Evolutionary conservation across 2,888 invertebrate genomes (phyloP).

Genomic region (Entomobrya proxima): DNA sequence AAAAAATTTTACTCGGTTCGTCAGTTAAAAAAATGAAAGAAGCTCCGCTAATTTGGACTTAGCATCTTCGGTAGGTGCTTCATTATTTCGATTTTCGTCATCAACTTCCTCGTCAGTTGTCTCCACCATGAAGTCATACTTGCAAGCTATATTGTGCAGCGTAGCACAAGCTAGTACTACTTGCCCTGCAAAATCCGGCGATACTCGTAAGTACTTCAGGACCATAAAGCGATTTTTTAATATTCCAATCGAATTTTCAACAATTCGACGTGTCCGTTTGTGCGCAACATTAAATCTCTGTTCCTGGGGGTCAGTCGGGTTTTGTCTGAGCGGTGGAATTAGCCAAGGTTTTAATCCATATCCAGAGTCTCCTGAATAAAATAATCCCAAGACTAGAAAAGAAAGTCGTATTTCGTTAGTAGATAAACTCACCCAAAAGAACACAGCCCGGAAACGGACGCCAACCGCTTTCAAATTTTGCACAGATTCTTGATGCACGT

Average conservation of each 20-base stretch:
- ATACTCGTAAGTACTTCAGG: slow-evolving; percentile 22
- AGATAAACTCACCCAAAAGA: too few relatives aligned
- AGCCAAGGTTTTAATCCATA: slow-evolving; percentile 56
- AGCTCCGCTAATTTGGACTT: neutral
- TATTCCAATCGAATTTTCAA: slow-evolving; percentile 42
- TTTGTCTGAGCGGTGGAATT: neutral
- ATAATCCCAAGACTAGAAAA: neutral
- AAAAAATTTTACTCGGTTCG: neutral
- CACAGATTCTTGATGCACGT: slow-evolving; percentile 44
- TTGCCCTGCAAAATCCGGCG: neutral
- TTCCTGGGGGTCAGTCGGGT: slow-evolving; percentile 25
- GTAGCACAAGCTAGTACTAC: slow-evolving; percentile 26
- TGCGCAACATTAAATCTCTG: slow-evolving; percentile 42
- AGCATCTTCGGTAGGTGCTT: neutral
- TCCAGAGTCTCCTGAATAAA: slow-evolving; percentile 38
- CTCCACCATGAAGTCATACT: neutral
- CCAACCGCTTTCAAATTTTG: slow-evolving; percentile 60
- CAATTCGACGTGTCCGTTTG: slow-evolving; percentile 28
- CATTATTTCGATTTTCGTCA: neutral
- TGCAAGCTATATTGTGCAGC: slow-evolving; percentile 29
- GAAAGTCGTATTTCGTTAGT: too few relatives aligned
- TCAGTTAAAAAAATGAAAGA: neutral
- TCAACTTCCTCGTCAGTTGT: neutral
- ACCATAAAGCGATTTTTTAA: slow-evolving; percentile 41
- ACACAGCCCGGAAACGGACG: slow-evolving; percentile 67